A percentile compares a stretch with the other conserved stretches of the same genome.
Evolutionary conservation across 2,888 invertebrate species (phyloP).

Genomic region (Homarus gammarus): DNA sequence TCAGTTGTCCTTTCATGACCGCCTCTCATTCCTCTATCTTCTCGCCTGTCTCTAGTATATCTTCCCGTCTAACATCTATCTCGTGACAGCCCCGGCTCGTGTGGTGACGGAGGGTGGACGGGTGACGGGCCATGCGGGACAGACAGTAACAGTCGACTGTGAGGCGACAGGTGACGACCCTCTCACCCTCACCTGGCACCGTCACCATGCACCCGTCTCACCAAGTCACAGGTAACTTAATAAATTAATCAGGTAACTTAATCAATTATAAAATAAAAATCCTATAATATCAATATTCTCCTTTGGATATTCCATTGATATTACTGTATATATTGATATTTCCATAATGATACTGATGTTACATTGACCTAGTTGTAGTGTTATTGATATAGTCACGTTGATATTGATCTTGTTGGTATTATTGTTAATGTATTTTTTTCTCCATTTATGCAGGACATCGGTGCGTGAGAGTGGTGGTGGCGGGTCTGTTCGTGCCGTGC

Average conservation of each 20-base stretch:
- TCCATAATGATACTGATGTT: too few species aligned
- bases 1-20: too few species aligned
- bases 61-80: too few species aligned
- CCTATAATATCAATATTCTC: not conserved
- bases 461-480: not conserved
- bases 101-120: slow-evolving; percentile 59
- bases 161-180: slow-evolving; percentile 71
- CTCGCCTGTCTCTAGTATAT: too few species aligned
- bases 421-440: not conserved
- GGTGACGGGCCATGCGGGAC: slow-evolving; percentile 65
- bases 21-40: too few species aligned
- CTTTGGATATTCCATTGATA: not conserved
- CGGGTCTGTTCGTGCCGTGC: slow-evolving; percentile 12
- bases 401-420: not conserved
- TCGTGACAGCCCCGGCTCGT: slow-evolving; percentile 65
- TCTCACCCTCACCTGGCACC: slow-evolving; percentile 63
- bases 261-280: not conserved
- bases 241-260: not conserved
- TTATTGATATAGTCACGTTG: not conserved
- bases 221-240: slow-evolving; percentile 40
- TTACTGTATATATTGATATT: too few species aligned
- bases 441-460: too few species aligned
- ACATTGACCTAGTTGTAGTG: too few species aligned
- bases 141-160: slow-evolving; percentile 57
- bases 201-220: slow-evolving; percentile 44